Evolutionary conservation across 2,797 vertebrate genomes (phyloP).

Genomic region (Borostomias antarcticus): DNA sequence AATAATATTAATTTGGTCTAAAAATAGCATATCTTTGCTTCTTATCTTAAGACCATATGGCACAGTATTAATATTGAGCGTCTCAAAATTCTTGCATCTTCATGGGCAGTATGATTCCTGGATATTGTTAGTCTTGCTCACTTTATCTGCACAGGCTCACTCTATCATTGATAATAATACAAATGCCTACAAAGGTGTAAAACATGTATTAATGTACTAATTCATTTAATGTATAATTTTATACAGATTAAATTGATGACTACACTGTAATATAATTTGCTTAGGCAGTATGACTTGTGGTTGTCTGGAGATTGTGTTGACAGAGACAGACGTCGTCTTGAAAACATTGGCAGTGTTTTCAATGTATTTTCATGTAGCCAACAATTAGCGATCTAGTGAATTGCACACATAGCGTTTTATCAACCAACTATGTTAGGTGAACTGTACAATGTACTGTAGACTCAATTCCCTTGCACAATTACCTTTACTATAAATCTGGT

Average conservation of each 20-base stretch:
- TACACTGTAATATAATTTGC: neutral
- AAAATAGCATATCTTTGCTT: slow-evolving; percentile 10
- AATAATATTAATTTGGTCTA: slow-evolving; percentile 22
- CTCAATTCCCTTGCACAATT: neutral
- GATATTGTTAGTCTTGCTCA: neutral
- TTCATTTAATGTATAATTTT: no score
- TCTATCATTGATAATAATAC: no score
- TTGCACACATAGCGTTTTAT: neutral
- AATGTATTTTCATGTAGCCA: neutral
- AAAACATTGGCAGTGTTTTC: neutral
- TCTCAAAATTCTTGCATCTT: neutral
- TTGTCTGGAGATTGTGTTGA: neutral
- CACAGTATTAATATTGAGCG: neutral
- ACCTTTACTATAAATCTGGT: neutral
- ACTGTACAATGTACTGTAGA: neutral
- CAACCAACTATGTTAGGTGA: neutral
- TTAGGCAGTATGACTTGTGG: neutral
- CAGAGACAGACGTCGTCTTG: neutral
- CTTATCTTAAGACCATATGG: slow-evolving; percentile 30
- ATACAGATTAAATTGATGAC: neutral
- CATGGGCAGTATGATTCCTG: neutral
- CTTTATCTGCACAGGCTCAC: no score
- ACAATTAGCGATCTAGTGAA: neutral
- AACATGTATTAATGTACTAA: no score
- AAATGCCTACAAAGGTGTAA: no score